Conservation (phyloP, 2,113 vertebrate genomes). For the Lonchura striata region DNA sequence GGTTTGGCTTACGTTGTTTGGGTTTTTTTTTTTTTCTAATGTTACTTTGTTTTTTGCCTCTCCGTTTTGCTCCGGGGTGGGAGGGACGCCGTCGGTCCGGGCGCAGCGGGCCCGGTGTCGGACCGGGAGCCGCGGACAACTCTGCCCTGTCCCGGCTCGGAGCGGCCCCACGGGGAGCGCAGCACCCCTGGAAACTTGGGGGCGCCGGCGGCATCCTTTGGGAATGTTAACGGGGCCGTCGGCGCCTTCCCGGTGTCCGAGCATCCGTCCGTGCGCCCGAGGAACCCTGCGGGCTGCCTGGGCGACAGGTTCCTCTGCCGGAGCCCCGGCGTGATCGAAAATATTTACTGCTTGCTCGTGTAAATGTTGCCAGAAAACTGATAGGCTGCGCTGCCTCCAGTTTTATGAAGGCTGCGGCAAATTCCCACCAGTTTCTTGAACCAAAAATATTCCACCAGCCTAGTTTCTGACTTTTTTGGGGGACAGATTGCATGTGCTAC, state of each 20-base stretch:
- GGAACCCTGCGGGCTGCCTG: neutral
- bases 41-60: neutral
- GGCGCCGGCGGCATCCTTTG: neutral
- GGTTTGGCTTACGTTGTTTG: neutral
- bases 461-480: fast-evolving
- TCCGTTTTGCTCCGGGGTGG: neutral
- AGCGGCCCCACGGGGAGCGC: neutral
- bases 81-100: neutral
- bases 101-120: neutral
- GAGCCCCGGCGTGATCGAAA: neutral
- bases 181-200: neutral
- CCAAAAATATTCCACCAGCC: neutral
- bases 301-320: neutral
- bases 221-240: neutral
- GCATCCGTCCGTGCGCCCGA: neutral
- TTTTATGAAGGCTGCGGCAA: neutral
- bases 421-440: neutral
- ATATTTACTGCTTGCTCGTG: fast-evolving
- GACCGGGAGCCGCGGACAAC: neutral
- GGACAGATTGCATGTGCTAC: fast-evolving
- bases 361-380: neutral
- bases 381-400: neutral
- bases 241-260: neutral
- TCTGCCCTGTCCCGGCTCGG: neutral
- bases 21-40: fast-evolving